Evolutionary conservation across 1,140 invertebrate species (phyloP).

Genomic region (Phenacoccus solenopsis): DNA sequence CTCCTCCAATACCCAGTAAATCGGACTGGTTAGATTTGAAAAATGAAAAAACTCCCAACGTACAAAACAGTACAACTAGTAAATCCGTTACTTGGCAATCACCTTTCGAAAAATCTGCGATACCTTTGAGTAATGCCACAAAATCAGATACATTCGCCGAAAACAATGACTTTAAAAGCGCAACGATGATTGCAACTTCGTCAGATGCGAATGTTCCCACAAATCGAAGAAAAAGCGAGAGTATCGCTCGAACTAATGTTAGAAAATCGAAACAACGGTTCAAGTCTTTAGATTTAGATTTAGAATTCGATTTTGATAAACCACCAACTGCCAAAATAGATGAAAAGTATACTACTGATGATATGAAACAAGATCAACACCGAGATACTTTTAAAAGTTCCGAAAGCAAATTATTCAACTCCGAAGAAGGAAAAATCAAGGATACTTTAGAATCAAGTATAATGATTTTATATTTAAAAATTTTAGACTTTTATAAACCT

Average conservation of each 20-base stretch:
- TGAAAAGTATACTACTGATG: no score
- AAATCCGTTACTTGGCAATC: background rate
- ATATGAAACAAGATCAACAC: no score
- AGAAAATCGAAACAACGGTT: background rate
- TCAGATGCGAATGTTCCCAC: background rate
- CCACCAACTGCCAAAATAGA: no score
- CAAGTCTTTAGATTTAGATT: background rate
- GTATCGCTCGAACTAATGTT: background rate
- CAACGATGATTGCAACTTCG: background rate
- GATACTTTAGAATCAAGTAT: background rate
- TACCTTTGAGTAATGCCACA: background rate
- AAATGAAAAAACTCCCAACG: background rate
- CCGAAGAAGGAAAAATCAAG: no score
- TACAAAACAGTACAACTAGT: background rate
- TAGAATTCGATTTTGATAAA: conserved; percentile 9
- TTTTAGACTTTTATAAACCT: background rate
- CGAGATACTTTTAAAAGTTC: no score
- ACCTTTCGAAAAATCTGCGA: background rate
- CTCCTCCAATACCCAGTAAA: background rate
- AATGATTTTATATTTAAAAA: background rate
- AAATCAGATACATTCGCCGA: background rate
- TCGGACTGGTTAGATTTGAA: background rate
- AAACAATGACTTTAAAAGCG: background rate
- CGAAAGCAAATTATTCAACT: no score
- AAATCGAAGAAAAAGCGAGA: background rate